Base-by-base conservation (phyloP, 2,888 invertebrate species). In the Buathra laborator region DNA sequence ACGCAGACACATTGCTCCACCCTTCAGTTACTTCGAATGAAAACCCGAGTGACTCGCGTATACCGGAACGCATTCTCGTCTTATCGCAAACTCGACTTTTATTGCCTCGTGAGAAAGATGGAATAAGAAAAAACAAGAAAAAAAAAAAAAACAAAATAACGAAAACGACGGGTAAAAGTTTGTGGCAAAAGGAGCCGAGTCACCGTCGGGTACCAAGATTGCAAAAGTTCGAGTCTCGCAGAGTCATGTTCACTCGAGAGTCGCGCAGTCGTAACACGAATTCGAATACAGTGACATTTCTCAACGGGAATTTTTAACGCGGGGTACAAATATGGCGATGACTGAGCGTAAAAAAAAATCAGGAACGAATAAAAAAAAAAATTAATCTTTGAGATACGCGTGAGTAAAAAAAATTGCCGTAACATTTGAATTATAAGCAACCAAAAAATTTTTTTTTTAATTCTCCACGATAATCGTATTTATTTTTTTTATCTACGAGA, bases 161-260 rank as follows among this genome's bases (percentile, higher is more conserved):
- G 24, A 24, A 24, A 3, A 24, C 24, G 24, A 51, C 37, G 32
- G 32, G 53, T n/a, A 19, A 66, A 83, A 79, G 48, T 68, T 83
- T 16, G 19, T 12, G 32, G 12, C 3, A 64, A 75, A 56, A 70
- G 64, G 62, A 64, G 48, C 64, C 37, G 46, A 44, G 70, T 70
- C 79, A 80, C 19, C 24, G 32, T 59, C 24, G n/a, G 62, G 16
- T 14, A 56, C 24, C 72, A 37, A 68, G 32, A 70, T 70, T 51
- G 64, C 70, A 75, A 70, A 83, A 83, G 70, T 75, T 75, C 56
- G 53, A 16, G 64, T 56, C 68, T 16, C 24, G 24, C 79, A 46
- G 19, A 48, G 56, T 74, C 51, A 70, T 56, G 24, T 10, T 56
- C 56, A 19, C 19, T 56, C 37, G 24, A 56, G 10, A 56, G 24